Evolutionary conservation across 2,888 invertebrate species (phyloP), one percentile per base, ranked within the genome.

Genomic region (Alviniconcha strummeri): DNA sequence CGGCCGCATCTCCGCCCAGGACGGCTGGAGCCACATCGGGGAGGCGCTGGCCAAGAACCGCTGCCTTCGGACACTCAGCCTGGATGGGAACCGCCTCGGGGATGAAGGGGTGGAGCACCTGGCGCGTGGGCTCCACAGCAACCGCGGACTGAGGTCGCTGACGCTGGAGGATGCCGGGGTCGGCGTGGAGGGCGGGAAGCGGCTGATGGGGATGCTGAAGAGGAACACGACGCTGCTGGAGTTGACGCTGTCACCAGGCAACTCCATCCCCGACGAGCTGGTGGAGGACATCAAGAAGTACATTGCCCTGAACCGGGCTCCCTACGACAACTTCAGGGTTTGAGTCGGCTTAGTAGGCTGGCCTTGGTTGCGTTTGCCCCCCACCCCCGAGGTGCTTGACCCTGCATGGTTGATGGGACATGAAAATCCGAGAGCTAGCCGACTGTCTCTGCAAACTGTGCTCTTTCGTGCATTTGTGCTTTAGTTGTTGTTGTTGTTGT

Each of bases 51-150:
- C 84, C 67, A 85, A 86, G 74, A 92, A 91, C 87, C 85, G n/a
- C 82, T 91, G 15, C 83, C 81, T 87, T 56, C 82, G 80, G 64
- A 89, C 90, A 4, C 81, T 93, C 75, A 88, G 90, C 1, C 82
- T 93, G 19, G 92, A 93, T 84, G 90, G 91, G 83, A 91, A 90
- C 83, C 84, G 85, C 2, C 86, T 92, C 13, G 91, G 91, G 2
- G 90, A 93, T 85, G 87, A 87, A 55, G 92, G 92, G 0, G 75
- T 91, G 0, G 86, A 86, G 17, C 86, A 85, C 64, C 80, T 93
- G 55, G 87, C 87, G 0, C 87, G 86, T 17, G 91, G 91, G 13
- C 87, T 93, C 55, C 84, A 86, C 71, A 85, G 87, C n/a, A 92
- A 93, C 83, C 83, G 84, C 5, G 86, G 87, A 8, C 76, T 93